Conservation (phyloP, 2,888 invertebrate genomes). For the Dolichopus griseipennis region DNA sequence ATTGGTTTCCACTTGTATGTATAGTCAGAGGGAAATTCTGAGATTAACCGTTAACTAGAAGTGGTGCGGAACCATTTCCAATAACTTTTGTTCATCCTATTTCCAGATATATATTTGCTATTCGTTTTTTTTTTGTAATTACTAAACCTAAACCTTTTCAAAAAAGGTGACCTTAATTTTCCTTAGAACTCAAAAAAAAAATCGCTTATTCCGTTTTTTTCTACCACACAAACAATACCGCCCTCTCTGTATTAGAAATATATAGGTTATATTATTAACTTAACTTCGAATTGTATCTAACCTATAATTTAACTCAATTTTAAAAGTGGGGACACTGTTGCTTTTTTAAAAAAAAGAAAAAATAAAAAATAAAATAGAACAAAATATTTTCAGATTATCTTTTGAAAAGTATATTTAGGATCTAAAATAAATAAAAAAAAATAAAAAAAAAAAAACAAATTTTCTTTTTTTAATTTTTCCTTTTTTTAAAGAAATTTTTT, state of each 20-base stretch:
- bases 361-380: not conserved
- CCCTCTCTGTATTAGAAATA: not conserved
- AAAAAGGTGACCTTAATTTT: too few relatives aligned
- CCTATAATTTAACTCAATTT: conserved; percentile 6
- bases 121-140: not conserved
- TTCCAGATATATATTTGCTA: too few relatives aligned
- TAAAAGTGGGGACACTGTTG: conserved; percentile 1
- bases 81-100: not conserved
- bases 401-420: not conserved
- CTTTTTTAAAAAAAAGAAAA: not conserved
- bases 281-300: not conserved
- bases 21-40: too few relatives aligned
- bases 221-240: too few relatives aligned
- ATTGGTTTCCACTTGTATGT: too few relatives aligned
- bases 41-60: too few relatives aligned
- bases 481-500: too few relatives aligned
- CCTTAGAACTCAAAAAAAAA: too few relatives aligned
- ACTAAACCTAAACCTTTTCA: too few relatives aligned
- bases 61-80: too few relatives aligned
- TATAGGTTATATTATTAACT: not conserved
- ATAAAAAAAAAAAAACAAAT: not conserved
- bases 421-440: not conserved
- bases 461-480: too few relatives aligned
- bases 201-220: too few relatives aligned
- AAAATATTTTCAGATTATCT: not conserved